A percentile compares a stretch with the other conserved stretches of the same genome.
Conservation (phyloP, 2,797 vertebrate genomes). For the Trematomus bernacchii region DNA sequence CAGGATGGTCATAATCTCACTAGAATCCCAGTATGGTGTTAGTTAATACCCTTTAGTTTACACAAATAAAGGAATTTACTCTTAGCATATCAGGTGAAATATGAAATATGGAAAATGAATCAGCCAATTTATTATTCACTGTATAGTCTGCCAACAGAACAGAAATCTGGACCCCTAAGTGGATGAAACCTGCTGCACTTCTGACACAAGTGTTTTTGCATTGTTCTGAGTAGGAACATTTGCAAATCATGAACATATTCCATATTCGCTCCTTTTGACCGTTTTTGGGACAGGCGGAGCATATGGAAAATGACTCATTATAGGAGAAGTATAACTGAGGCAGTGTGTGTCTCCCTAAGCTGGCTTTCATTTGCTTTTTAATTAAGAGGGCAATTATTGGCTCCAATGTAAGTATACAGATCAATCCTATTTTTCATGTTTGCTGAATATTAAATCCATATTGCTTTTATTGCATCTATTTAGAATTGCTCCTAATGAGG, state of each 20-base stretch:
- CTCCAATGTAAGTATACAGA: constrained; percentile 9
- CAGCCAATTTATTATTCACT: neutral
- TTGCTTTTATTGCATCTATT: neutral
- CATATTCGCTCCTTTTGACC: constrained; percentile 4
- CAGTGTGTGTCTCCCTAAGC: constrained; percentile 1
- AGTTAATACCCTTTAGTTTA: too few species aligned
- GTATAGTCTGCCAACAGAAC: neutral
- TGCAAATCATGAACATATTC: constrained; percentile 3
- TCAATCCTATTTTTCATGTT: neutral
- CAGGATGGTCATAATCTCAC: too few species aligned
- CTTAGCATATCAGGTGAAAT: too few species aligned
- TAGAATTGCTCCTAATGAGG: constrained; percentile 9
- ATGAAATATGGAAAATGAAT: neutral
- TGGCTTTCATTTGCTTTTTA: constrained; percentile 21
- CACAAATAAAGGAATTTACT: too few species aligned
- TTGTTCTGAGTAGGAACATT: neutral
- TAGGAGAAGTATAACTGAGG: constrained; percentile 9
- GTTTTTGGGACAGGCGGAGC: neutral
- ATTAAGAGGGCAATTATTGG: constrained; percentile 28
- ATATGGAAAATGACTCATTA: constrained; percentile 20
- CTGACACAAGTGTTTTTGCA: neutral
- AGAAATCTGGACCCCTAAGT: constrained; percentile 1
- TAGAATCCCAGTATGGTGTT: too few species aligned
- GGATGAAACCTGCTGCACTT: constrained; percentile 1
- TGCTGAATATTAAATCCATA: neutral